Conservation (phyloP, 2,888 invertebrate genomes). For the Leucania comma region DNA sequence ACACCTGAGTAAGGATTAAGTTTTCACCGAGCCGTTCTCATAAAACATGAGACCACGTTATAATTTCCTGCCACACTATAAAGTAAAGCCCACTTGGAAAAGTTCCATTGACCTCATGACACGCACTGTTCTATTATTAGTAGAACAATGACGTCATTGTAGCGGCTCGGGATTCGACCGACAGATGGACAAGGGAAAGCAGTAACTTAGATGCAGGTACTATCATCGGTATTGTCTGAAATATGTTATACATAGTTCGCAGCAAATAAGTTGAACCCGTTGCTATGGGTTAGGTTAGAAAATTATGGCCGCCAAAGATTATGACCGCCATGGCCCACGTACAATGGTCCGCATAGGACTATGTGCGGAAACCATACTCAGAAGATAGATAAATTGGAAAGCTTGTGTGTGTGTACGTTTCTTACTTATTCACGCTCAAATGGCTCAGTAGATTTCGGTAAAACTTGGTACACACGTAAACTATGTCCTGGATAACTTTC, state of each 20-base stretch:
- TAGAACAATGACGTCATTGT: slow-evolving; percentile 54
- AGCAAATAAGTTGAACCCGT: too few relatives aligned
- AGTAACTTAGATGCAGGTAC: not conserved
- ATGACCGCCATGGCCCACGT: too few relatives aligned
- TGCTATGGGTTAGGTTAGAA: too few relatives aligned
- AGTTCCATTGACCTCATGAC: slow-evolving; percentile 58
- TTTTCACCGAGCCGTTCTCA: slow-evolving; percentile 8
- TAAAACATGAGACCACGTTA: slow-evolving; percentile 18
- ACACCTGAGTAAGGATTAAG: slow-evolving; percentile 2
- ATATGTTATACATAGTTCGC: not conserved
- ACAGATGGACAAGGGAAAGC: slow-evolving; percentile 13
- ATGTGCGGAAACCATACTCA: too few relatives aligned
- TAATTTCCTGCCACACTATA: slow-evolving; percentile 27
- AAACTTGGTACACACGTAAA: too few relatives aligned
- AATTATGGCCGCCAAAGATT: too few relatives aligned
- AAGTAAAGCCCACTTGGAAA: slow-evolving; percentile 37
- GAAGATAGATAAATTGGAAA: too few relatives aligned
- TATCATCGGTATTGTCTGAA: not conserved
- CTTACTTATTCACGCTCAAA: too few relatives aligned
- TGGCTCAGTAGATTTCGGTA: too few relatives aligned
- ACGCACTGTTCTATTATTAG: slow-evolving; percentile 60
- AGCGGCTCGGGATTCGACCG: slow-evolving; percentile 3
- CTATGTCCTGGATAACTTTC: too few relatives aligned
- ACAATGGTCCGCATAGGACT: too few relatives aligned
- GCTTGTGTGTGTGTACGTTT: too few relatives aligned